These are phyloP conservation scores for Cheilosia vernalis DNA, from an alignment of 2,888 invertebrate genomes.

Conservation along the genomic window DNA sequence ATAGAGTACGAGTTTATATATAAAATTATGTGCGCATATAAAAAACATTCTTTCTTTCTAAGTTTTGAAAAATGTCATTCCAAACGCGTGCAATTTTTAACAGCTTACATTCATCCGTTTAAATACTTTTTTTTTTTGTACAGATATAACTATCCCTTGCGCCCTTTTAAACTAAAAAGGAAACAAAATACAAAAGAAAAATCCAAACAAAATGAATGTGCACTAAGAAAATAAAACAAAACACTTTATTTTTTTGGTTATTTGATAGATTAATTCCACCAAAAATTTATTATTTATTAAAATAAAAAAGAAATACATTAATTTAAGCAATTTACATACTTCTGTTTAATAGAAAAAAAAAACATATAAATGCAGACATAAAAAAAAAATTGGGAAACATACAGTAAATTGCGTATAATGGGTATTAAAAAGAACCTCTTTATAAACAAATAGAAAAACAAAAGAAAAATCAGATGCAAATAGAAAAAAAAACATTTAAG, in stretches of 20 bases:
- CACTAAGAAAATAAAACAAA: conserved; percentile 26
- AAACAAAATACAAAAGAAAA: not conserved
- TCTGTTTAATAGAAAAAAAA: not conserved
- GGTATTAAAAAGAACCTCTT: not conserved
- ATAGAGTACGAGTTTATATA: conserved; percentile 19
- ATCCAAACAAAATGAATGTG: not conserved
- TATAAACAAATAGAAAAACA: not conserved
- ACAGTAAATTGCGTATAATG: not conserved
- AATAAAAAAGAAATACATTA: conserved; percentile 29
- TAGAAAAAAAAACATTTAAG: not conserved
- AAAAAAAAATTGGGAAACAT: not conserved
- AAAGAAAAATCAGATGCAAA: conserved; percentile 3
- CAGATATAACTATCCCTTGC: conserved; percentile 56
- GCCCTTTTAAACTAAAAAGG: conserved; percentile 50
- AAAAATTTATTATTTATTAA: conserved; percentile 17
- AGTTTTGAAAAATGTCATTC: conserved; percentile 26
- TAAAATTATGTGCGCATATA: conserved; percentile 60
- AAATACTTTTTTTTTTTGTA: conserved; percentile 30
- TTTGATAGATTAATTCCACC: conserved; percentile 7
- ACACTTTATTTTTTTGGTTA: not conserved
- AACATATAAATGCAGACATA: not conserved
- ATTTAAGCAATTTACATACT: not conserved
- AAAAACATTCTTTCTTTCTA: conserved; percentile 35
- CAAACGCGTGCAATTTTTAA: conserved; percentile 41
- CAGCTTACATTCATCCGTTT: conserved; percentile 55